Percentiles rank a stretch among this genome's conserved stretches.
phyloP scores from a whole-genome alignment of 2,888 invertebrate species.

The Poecilobothrus nobilitatus region DNA sequence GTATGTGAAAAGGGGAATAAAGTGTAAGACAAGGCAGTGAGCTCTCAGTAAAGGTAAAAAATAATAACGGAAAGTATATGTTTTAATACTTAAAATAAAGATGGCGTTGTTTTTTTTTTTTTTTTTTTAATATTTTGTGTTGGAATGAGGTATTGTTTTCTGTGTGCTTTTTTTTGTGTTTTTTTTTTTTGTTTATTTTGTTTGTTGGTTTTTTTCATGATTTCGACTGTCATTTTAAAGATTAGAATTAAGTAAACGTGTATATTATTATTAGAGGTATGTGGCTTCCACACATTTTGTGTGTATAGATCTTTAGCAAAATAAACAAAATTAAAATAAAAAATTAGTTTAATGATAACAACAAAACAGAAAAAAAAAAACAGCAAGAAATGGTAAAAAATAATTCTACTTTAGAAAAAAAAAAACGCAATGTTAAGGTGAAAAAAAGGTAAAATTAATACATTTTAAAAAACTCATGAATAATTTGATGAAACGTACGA shows the following conservation, averaged over 20 bases:
- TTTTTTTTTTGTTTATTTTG: background rate
- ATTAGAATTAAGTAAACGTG: background rate
- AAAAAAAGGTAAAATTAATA: background rate
- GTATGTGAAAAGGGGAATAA: too few species aligned
- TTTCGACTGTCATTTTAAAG: background rate
- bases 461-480: slow-evolving; percentile 2
- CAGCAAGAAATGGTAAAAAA: too few species aligned
- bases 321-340: too few species aligned
- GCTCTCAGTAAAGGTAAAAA: too few species aligned
- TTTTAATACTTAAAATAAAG: background rate
- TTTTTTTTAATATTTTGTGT: background rate
- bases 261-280: background rate
- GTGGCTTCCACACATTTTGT: too few species aligned
- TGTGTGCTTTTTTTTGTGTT: too few species aligned
- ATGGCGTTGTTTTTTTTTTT: background rate
- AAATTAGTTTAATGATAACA: too few species aligned
- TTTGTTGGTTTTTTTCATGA: background rate
- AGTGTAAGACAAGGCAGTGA: too few species aligned
- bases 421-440: too few species aligned
- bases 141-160: background rate
- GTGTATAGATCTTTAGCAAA: too few species aligned
- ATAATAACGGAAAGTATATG: background rate
- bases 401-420: too few species aligned
- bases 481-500: background rate
- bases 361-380: too few species aligned